Evolutionary conservation across 2,113 vertebrate genomes (phyloP), one percentile per base, ranked within the genome.

Genomic region (Heterotilapia buettikoferi): DNA sequence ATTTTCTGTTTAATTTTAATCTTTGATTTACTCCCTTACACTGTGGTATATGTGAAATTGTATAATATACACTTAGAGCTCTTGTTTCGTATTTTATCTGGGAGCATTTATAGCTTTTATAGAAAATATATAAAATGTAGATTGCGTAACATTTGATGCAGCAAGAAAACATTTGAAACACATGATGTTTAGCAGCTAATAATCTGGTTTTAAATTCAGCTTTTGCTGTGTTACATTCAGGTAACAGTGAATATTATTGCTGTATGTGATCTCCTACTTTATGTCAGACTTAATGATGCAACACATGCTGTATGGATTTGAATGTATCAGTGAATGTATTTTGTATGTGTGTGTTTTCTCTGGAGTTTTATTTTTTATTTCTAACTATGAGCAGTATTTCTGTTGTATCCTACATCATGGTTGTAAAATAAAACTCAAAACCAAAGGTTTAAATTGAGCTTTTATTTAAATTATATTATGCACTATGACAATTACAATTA

Each of bases 21-120:
- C 1, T 53, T 53, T n/a, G 0, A 10, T 1, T 53, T n/a, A 0
- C 19, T 53, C 50, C 9, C 2, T 53, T 4, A 53, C 50, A 53
- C 19, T 53, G 50, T n/a, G 8, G 18, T 10, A 53, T 53, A 52
- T 52, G n/a, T 5, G n/a, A 53, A 1, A 21, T 21, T 9, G 52
- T 3, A 54, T 4, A 21, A 0, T 53, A 1, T 53, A 1, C 52
- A 54, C 5, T 11, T 53, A 53, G 52, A 10, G 50, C 19, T 52
- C 50, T 52, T n/a, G 5, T 52, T 52, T 53, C 0, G 0, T 50
- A 19, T 53, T 1, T 53, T 21, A 21, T 54, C 53, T 54, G 53
- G n/a, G n/a, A 54, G 10, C 1, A 12, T 54, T 24, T 53, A 53
- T 24, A 54, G n/a, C n/a, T 54, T 54, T 54, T 6, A 6, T 54